Conservation (phyloP, 2,113 vertebrate species). For the Bambusicola thoracicus region DNA sequence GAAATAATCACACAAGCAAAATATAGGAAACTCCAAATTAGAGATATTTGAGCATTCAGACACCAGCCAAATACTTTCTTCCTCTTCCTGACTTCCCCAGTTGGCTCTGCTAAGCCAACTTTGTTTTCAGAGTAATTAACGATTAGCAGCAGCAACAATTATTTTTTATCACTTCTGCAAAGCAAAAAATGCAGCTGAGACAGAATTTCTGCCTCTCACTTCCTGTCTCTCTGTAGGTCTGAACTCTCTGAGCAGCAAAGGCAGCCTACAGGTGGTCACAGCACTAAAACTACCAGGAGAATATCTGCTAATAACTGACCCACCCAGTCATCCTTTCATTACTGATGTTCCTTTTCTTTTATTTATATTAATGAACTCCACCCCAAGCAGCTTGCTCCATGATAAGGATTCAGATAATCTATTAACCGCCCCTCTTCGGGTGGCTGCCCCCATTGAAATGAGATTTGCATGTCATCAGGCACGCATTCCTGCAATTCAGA, state of each 20-base stretch:
- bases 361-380: background rate
- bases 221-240: background rate
- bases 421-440: background rate
- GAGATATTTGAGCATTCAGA: background rate
- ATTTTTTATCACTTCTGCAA: background rate
- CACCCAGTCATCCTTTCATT: background rate
- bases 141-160: slow-evolving; percentile 4
- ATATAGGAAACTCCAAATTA: background rate
- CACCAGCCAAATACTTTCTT: background rate
- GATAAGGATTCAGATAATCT: background rate
- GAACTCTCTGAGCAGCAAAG: accelerated
- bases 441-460: background rate
- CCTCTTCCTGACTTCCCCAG: background rate
- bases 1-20: background rate
- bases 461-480: background rate
- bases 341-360: background rate
- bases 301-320: background rate
- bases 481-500: background rate
- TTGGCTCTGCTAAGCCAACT: slow-evolving; percentile 49
- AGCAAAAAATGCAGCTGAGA: background rate
- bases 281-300: background rate
- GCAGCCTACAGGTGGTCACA: background rate
- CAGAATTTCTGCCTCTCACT: slow-evolving; percentile 21
- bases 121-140: slow-evolving; percentile 55
- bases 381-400: background rate